These are phyloP conservation scores for Trichogramma pretiosum DNA, from an alignment of 1,140 invertebrate species.

Conservation along the genomic window DNA sequence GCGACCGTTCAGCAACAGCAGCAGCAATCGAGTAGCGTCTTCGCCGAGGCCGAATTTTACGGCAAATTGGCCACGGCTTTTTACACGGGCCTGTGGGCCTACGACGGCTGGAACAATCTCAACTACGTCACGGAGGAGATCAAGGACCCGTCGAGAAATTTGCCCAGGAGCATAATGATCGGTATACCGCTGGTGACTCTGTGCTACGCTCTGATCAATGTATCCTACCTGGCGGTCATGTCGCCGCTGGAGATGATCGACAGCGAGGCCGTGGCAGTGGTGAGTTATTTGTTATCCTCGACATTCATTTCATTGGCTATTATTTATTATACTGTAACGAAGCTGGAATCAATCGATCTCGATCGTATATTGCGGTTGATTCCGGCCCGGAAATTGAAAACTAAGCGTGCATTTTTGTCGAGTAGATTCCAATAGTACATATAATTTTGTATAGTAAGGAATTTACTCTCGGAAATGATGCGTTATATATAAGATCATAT, in stretches of 20 bases:
- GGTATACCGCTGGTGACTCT: conserved; percentile 92
- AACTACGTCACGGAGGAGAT: conserved; percentile 99
- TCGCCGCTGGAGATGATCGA: conserved; percentile 88
- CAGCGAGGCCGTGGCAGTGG: conserved; percentile 92
- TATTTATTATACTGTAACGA: too few relatives aligned
- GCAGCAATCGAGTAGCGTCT: conserved; percentile 44
- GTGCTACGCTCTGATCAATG: conserved; percentile 92
- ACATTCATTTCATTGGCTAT: too few relatives aligned
- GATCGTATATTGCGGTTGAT: too few relatives aligned
- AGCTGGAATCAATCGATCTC: too few relatives aligned
- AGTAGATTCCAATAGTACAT: conserved; percentile 17
- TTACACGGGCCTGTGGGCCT: conserved; percentile 96
- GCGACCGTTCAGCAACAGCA: conserved; percentile 33
- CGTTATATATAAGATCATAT: too few relatives aligned
- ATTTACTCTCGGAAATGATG: too few relatives aligned
- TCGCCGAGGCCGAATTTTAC: too few relatives aligned
- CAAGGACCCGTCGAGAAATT: conserved; percentile 92
- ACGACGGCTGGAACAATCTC: conserved; percentile 98
- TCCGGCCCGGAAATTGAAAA: too few relatives aligned
- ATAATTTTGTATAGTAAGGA: too few relatives aligned
- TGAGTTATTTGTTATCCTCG: too few relatives aligned
- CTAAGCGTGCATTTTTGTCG: conserved; percentile 13
- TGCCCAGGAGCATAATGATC: conserved; percentile 91
- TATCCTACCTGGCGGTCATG: conserved; percentile 95
- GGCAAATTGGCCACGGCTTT: conserved; percentile 91